Base-by-base conservation (phyloP, 2,113 vertebrate genomes). In the Hemibagrus wyckioides region DNA sequence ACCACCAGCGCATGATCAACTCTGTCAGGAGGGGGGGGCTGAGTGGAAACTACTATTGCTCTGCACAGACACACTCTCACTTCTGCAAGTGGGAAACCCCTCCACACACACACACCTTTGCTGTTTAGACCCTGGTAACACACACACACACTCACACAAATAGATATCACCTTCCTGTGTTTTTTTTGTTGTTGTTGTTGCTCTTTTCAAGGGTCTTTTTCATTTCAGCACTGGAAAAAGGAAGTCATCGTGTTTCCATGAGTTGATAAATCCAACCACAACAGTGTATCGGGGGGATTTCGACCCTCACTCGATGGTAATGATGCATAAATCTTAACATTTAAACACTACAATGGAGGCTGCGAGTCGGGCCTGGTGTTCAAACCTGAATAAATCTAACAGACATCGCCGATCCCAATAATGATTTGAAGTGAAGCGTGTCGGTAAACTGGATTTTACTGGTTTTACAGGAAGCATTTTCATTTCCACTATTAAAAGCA, bases 51-150 rank as follows among this genome's bases (percentile, higher is more conserved):
- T 83, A n/a, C 39, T 17, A 13, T 25, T 85, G n/a, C 65, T 71
- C 36, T n/a, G 21, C 65, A 57, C 33, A 36, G 54, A 75, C 30
- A 69, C 33, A 81, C 67, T 82, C 80, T 87, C 86, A 83, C 56
- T 87, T 87, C 86, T 87, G 71, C 81, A 87, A 80, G 25, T 17
- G 86, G 86, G 86, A 83, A 83, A 87, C 57, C 56, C 81, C 86
- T 67, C n/a, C 33, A 82, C 61, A n/a, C 36, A 79, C 56, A 30
- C 85, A 86, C 84, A 84, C 33, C 82, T 84, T 84, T 89, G 90
- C 76, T 89, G 87, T 91, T 80, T 56, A 15, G 2, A 21, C 30
- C 50, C 77, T 56, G 89, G 80, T 48, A 59, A 87, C 79, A 61
- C 79, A 57, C 41, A 56, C 33, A 57, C 85, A 44, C 75, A 82